Conservation (phyloP, 2,113 vertebrate genomes). For the Microtus ochrogaster region DNA sequence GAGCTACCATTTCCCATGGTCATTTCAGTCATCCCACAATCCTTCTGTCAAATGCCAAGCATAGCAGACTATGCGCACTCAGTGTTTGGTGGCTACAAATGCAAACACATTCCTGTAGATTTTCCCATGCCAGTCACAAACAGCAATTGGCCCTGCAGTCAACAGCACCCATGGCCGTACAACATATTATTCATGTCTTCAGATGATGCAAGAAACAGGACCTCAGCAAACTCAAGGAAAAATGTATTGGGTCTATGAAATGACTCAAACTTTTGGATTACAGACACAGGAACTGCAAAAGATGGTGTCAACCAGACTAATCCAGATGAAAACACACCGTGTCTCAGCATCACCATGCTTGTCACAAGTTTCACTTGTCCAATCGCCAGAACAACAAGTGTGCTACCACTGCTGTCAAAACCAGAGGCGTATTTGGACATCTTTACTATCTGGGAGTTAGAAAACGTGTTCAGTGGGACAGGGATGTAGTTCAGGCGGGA, state of each 20-base stretch:
- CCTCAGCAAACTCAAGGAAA: constrained; percentile 27
- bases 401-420: not conserved
- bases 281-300: constrained; percentile 35
- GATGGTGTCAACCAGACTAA: not conserved
- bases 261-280: constrained; percentile 34
- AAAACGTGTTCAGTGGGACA: not conserved
- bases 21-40: not conserved
- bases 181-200: not conserved
- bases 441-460: not conserved
- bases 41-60: not conserved
- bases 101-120: constrained; percentile 2
- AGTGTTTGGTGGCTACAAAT: constrained; percentile 10
- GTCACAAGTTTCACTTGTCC: not conserved
- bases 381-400: not conserved
- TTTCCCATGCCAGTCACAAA: constrained; percentile 24
- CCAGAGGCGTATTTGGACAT: not conserved
- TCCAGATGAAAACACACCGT: not conserved
- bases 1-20: not conserved
- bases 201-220: constrained; percentile 14
- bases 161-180: not conserved
- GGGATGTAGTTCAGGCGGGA: not conserved
- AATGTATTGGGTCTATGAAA: not conserved
- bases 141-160: not conserved
- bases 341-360: not conserved
- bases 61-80: not conserved